Conservation (phyloP, 2,113 vertebrate genomes). For the Chaenogobius annularis region DNA sequence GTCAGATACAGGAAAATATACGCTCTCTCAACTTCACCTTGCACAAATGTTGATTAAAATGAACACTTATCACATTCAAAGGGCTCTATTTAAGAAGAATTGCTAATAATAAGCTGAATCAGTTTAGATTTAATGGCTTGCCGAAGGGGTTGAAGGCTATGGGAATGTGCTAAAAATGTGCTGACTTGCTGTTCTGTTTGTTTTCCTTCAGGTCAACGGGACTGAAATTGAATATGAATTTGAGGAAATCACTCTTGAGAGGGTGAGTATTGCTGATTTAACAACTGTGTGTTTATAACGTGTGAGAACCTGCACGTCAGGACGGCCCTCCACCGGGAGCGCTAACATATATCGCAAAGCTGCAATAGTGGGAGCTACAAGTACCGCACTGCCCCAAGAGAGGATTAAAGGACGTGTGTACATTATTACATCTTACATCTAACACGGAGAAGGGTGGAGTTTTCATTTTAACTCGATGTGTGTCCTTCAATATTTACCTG, state of each 20-base stretch:
- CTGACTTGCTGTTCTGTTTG: conserved; percentile 19
- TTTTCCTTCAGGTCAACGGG: conserved; percentile 86
- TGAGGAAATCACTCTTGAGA: conserved; percentile 97
- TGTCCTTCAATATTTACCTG: not conserved
- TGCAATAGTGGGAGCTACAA: not conserved
- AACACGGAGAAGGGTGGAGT: not conserved
- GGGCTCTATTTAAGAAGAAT: conserved; percentile 1
- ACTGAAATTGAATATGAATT: conserved; percentile 99
- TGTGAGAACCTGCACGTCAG: not conserved
- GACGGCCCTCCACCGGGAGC: conserved; percentile 2
- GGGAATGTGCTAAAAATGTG: not conserved
- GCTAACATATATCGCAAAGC: not conserved
- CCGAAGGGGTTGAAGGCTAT: not conserved
- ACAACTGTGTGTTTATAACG: conserved; percentile 2
- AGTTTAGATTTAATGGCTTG: not conserved
- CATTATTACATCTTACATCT: not conserved
- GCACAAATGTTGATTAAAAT: conserved; percentile 25
- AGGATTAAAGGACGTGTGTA: not conserved
- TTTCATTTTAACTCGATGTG: not conserved
- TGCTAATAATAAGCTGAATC: not conserved
- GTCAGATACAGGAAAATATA: conserved; percentile 17
- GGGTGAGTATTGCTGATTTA: conserved; percentile 80
- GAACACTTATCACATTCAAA: not conserved
- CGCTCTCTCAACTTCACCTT: not conserved
- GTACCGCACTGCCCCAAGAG: not conserved